Base-by-base conservation (phyloP, 2,797 vertebrate genomes). In the Anguilla anguilla region DNA sequence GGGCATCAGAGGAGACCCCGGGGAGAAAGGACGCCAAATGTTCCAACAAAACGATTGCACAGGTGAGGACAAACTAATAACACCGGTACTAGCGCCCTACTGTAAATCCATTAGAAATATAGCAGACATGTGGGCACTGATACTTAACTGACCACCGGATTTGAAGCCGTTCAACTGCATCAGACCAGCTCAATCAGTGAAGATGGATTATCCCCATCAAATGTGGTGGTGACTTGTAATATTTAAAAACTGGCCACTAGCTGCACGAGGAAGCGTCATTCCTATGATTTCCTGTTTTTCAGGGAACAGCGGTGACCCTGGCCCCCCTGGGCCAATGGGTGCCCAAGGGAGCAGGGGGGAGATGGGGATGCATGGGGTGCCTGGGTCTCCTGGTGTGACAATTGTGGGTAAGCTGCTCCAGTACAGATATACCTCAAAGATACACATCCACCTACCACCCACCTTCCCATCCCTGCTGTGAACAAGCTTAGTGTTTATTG, bases 1-100 rank as follows among this genome's bases (percentile, higher is more conserved):
- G 96, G 96, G 96, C n/a, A 35, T 90, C 53, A 85, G 53, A 85
- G 96, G 96, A 85, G 92, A 95, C 87, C 87, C 19, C 9, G 96
- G 96, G 17, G 57, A 64, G 3, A 92, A 93, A 91, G 96, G 96
- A 13, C 13, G 53, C 5, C 87, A 88, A 39, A 87, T 59, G 84
- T 77, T 57, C 0, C 2, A 2, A 2, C 82, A 92, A 0, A 0
- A 92, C 46, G 89, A 28, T 2, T 19, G 89, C 90, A 91, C 9
- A 89, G 96, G 96, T 96, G 91, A 2, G 0, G 28, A 64, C 77
- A 25, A 77, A 46, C 15, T 1, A 81, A 87, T 22, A n/a, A 51
- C 17, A 57, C 15, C 57, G 89, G 87, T 57, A 1, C 7, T 10
- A 2, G 7, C 51, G 89, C 86, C 0, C 0, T 2, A 61, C 19